These are phyloP conservation scores for Chaetoderma sp. DNA, from an alignment of 2,888 invertebrate genomes.

Conservation along the genomic window DNA sequence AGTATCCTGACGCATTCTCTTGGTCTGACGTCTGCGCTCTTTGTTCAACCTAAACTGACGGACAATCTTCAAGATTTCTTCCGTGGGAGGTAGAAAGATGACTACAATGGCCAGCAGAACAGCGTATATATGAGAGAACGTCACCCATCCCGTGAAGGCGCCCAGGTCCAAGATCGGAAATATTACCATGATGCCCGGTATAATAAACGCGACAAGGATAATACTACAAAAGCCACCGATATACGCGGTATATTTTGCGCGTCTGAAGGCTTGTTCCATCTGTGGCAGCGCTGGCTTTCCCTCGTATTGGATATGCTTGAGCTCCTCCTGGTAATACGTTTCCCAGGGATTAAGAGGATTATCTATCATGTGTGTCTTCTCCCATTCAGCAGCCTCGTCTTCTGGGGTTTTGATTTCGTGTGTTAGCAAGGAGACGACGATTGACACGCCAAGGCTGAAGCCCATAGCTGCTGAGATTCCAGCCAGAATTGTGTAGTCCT, in stretches of 20 bases:
- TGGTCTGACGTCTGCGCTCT: constrained; percentile 1
- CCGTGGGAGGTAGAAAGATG: constrained; percentile 56
- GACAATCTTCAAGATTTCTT: constrained; percentile 54
- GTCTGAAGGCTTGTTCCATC: neutral
- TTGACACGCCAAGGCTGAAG: constrained; percentile 32
- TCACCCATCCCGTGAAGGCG: constrained; percentile 7
- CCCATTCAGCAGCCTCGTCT: constrained; percentile 36
- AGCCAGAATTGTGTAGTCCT: constrained; percentile 25
- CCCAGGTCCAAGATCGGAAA: neutral
- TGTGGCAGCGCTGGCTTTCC: neutral
- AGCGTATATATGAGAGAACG: constrained; percentile 41
- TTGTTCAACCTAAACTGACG: constrained; percentile 51
- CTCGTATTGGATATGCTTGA: neutral
- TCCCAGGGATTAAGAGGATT: constrained; percentile 44
- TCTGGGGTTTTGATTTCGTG: constrained; percentile 6
- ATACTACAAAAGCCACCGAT: neutral
- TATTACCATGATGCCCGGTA: constrained; percentile 1
- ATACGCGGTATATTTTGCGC: neutral
- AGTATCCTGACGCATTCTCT: constrained; percentile 26
- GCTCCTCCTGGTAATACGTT: constrained; percentile 2
- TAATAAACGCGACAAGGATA: neutral
- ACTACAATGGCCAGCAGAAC: constrained; percentile 60
- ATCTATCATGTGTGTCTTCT: constrained; percentile 45
- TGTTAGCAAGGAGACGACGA: constrained; percentile 22
- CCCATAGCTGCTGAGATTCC: constrained; percentile 40